Percentiles rank a stretch among this genome's conserved stretches.
Conservation (phyloP, 2,797 vertebrate species). For the Crypturellus tataupa region DNA sequence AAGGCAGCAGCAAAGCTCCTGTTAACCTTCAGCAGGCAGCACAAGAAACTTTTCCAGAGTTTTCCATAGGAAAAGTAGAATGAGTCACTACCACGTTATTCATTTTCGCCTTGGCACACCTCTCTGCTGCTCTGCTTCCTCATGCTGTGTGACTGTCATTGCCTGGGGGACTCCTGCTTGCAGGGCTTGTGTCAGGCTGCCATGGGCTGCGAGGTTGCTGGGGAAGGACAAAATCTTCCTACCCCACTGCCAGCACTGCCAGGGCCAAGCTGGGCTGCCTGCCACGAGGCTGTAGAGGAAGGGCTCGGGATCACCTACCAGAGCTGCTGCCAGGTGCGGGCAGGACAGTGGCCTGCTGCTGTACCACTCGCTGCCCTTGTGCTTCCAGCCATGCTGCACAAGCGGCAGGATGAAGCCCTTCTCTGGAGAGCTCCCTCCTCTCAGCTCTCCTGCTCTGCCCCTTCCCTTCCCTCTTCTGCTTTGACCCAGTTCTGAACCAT, state of each 20-base stretch:
- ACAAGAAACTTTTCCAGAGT: neutral
- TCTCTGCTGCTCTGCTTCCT: neutral
- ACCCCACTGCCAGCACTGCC: neutral
- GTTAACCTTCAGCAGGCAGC: neutral
- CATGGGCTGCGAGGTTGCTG: neutral
- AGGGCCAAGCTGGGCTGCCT: neutral
- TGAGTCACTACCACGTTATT: neutral
- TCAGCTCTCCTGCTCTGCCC: neutral
- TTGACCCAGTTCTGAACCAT: neutral
- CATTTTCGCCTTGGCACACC: neutral
- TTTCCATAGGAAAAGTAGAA: neutral
- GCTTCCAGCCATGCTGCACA: rapidly evolving
- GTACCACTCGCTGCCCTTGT: neutral
- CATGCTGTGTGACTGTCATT: neutral
- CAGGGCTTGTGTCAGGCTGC: rapidly evolving
- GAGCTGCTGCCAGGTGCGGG: neutral
- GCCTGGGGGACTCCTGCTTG: neutral
- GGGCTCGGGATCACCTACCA: rapidly evolving
- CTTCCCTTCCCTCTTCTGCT: neutral
- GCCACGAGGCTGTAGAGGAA: neutral
- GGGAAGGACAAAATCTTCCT: neutral
- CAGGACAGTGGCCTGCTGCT: neutral
- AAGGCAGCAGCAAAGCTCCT: neutral
- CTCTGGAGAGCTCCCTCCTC: neutral
- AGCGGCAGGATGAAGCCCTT: neutral